Conservation (phyloP, 2,888 invertebrate genomes). For the Acanthoscelides obtectus region DNA sequence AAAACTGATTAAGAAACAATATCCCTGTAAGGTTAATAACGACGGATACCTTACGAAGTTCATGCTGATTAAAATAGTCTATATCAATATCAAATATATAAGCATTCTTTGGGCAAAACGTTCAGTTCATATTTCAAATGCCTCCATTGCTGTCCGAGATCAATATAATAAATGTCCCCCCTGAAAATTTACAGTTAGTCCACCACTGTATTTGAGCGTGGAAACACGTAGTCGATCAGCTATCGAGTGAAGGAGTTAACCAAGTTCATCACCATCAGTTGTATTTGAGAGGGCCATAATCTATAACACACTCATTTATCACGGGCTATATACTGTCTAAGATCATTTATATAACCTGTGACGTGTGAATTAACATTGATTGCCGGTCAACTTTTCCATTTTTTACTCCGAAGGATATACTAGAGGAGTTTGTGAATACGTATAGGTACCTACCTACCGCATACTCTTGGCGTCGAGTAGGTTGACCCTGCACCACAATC, state of each 20-base stretch:
- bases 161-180: too few relatives aligned
- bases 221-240: constrained; percentile 17
- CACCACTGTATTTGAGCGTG: constrained; percentile 7
- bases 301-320: constrained; percentile 42
- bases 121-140: too few relatives aligned
- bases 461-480: too few relatives aligned
- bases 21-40: too few relatives aligned
- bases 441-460: neutral
- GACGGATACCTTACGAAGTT: too few relatives aligned
- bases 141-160: too few relatives aligned
- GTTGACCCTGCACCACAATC: too few relatives aligned
- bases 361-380: constrained; percentile 50
- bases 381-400: constrained; percentile 40
- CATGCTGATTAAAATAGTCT: too few relatives aligned
- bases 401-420: neutral
- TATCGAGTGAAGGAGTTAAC: constrained; percentile 14
- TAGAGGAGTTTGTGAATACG: neutral
- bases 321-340: constrained; percentile 39
- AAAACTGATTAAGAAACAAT: too few relatives aligned
- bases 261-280: constrained; percentile 30
- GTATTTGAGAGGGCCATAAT: constrained; percentile 11
- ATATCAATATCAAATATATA: too few relatives aligned
- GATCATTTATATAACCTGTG: constrained; percentile 47
- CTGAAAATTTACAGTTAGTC: too few relatives aligned
- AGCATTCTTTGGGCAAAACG: too few relatives aligned